phyloP scores from a whole-genome alignment of 2,113 vertebrate genomes.

The Synchiropus splendidus region DNA sequence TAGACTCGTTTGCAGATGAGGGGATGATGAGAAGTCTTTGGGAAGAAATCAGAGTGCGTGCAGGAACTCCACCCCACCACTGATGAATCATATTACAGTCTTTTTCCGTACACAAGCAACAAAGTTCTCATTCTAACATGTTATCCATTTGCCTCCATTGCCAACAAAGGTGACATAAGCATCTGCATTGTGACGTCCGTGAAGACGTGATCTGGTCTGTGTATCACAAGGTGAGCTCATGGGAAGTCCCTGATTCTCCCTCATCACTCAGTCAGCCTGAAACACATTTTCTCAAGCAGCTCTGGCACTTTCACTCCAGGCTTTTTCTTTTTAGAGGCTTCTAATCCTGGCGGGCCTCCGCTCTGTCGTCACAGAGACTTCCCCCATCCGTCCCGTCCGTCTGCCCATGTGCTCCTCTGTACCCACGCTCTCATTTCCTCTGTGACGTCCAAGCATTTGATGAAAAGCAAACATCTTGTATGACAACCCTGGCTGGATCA shows the following conservation, averaged over 20 bases:
- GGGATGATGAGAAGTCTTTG: too few relatives aligned
- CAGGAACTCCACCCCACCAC: too few relatives aligned
- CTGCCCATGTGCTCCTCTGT: conserved; percentile 64
- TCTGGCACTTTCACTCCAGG: conserved; percentile 42
- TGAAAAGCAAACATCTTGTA: not conserved
- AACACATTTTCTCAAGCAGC: conserved; percentile 34
- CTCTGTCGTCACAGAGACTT: conserved; percentile 76
- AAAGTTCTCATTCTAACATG: too few relatives aligned
- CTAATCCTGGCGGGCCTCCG: conserved; percentile 85
- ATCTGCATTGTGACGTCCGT: too few relatives aligned
- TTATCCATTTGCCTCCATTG: too few relatives aligned
- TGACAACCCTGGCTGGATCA: not conserved
- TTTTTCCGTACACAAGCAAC: too few relatives aligned
- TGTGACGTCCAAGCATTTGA: not conserved
- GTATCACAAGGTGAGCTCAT: conserved; percentile 61
- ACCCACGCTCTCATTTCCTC: conserved; percentile 82
- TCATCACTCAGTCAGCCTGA: conserved; percentile 41
- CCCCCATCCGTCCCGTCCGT: conserved; percentile 62
- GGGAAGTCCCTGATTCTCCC: conserved; percentile 65
- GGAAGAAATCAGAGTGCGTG: too few relatives aligned
- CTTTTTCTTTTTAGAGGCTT: conserved; percentile 91
- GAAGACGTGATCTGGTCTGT: conserved; percentile 33
- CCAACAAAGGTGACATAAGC: too few relatives aligned
- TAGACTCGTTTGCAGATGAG: too few relatives aligned
- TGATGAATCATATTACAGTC: too few relatives aligned